Conservation (phyloP, 2,888 invertebrate species). For the Microctonus brassicae region DNA sequence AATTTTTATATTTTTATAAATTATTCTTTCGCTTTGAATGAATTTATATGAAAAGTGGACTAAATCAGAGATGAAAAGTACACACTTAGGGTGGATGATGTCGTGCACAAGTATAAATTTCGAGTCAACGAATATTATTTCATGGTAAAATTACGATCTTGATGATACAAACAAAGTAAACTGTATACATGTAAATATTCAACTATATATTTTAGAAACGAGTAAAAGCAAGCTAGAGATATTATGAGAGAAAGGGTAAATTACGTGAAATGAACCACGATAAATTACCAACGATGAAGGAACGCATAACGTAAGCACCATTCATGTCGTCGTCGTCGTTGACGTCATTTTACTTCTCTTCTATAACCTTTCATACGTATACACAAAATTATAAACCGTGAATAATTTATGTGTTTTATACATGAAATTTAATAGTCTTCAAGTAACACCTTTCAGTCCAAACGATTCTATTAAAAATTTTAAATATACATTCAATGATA, state of each 20-base stretch:
- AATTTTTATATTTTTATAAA: too few relatives aligned
- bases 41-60: background rate
- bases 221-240: background rate
- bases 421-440: background rate
- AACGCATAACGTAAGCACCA: background rate
- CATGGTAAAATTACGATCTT: conserved; percentile 1
- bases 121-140: background rate
- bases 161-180: conserved; percentile 13
- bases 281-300: conserved; percentile 3
- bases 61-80: background rate
- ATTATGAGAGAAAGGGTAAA: conserved; percentile 24
- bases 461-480: too few relatives aligned
- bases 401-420: background rate
- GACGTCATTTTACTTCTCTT: background rate
- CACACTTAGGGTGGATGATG: background rate
- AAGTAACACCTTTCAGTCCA: too few relatives aligned
- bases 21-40: too few relatives aligned
- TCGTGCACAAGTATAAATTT: conserved; percentile 1
- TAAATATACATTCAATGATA: too few relatives aligned
- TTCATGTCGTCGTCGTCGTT: conserved; percentile 18
- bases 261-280: conserved; percentile 30
- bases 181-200: background rate
- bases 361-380: conserved; percentile 10
- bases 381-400: conserved; percentile 18
- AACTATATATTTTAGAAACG: conserved; percentile 3